Conservation (phyloP, 2,797 vertebrate species). For the Scleropages formosus region DNA sequence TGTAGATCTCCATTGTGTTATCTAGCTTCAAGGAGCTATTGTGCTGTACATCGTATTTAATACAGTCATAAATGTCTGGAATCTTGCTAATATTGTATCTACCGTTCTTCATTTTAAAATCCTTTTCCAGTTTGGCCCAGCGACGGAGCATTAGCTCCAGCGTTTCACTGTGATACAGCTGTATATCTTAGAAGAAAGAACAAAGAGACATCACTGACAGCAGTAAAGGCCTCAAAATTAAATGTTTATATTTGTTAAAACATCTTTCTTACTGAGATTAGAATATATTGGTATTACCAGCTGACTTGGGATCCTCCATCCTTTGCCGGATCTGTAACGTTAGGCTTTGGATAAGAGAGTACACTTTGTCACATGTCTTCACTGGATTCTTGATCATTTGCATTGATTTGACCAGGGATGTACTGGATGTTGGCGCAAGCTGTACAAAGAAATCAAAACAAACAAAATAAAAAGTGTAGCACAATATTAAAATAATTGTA, state of each 20-base stretch:
- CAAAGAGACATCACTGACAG: no score
- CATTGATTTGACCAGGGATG: slow-evolving; percentile 84
- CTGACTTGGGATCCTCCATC: slow-evolving; percentile 83
- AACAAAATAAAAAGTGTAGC: no score
- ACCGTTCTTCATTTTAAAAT: slow-evolving; percentile 87
- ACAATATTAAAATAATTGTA: no score
- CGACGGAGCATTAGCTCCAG: slow-evolving; percentile 84
- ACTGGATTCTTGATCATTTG: slow-evolving; percentile 85
- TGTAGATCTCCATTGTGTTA: slow-evolving; percentile 83
- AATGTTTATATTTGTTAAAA: no score
- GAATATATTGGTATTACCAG: slow-evolving; percentile 62
- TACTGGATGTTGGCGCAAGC: slow-evolving; percentile 81
- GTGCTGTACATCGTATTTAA: slow-evolving; percentile 88
- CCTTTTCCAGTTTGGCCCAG: slow-evolving; percentile 87
- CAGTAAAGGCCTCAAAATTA: no score
- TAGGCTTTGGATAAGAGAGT: slow-evolving; percentile 82
- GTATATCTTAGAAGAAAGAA: slow-evolving; percentile 69
- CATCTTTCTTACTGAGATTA: no score
- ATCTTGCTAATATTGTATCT: slow-evolving; percentile 90
- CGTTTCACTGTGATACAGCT: slow-evolving; percentile 86
- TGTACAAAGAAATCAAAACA: slow-evolving; percentile 45
- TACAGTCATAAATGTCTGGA: slow-evolving; percentile 88
- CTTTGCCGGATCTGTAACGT: slow-evolving; percentile 82
- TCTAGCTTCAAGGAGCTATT: slow-evolving; percentile 81
- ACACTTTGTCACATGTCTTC: slow-evolving; percentile 85